Evolutionary conservation across 2,113 vertebrate species (phyloP).

Genomic region (Xyrauchen texanus): DNA sequence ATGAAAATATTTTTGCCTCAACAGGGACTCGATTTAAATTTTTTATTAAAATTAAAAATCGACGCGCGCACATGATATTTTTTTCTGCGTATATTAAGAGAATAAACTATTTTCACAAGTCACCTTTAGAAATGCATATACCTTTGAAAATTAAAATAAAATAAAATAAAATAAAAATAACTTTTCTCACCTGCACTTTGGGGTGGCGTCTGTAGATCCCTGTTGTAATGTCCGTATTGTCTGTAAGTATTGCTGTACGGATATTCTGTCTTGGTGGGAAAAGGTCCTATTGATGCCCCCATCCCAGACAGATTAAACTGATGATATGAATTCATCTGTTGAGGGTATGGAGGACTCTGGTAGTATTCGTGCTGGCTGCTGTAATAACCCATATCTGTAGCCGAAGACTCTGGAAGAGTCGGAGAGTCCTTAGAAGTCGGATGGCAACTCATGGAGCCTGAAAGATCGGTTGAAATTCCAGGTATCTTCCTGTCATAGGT

Average conservation of each 20-base stretch:
- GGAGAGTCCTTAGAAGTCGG: conserved; percentile 95
- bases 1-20: too few relatives aligned
- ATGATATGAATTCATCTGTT: conserved; percentile 86
- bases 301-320: conserved; percentile 93
- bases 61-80: too few relatives aligned
- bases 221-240: conserved; percentile 88
- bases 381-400: conserved; percentile 97
- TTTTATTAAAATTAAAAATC: too few relatives aligned
- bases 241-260: conserved; percentile 88
- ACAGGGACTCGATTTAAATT: too few relatives aligned
- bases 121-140: too few relatives aligned
- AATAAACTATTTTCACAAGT: too few relatives aligned
- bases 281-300: conserved; percentile 78
- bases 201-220: conserved; percentile 87
- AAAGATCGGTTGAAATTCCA: conserved; percentile 91
- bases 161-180: too few relatives aligned
- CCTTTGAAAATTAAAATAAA: not conserved
- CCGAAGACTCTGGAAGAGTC: conserved; percentile 92
- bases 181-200: conserved; percentile 84
- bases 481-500: conserved; percentile 94
- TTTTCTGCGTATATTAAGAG: too few relatives aligned
- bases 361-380: conserved; percentile 92
- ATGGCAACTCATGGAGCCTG: conserved; percentile 93
- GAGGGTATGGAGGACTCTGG: conserved; percentile 81
- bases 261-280: conserved; percentile 92